Base-by-base conservation (phyloP, 92 coral and sea anemone genomes). In the Porites lobata region DNA sequence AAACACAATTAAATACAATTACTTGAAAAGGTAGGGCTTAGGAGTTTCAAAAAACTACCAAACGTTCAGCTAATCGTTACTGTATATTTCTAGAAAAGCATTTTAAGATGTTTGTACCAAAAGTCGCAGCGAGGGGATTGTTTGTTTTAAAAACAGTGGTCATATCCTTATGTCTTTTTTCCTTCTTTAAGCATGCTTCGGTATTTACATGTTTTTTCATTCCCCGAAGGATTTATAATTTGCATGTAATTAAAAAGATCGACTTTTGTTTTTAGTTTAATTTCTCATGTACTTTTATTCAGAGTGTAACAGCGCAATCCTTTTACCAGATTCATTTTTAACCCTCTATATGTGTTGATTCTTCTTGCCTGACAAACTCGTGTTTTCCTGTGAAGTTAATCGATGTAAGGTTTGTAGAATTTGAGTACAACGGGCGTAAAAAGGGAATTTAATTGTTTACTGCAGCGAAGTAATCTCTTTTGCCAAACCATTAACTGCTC, bases 121-220 rank as follows among this genome's bases (percentile, higher is more conserved):
- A 38, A 54, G 59, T 54, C 59, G 59, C 59, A 54, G 1, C 11
- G 59, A 54, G 59, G 10, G 59, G 14, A 54, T 9, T 9, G 12
- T 54, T 9, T 9, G 12, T 54, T 54, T 13, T 9, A 7, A 1
- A 62, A 13, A 62, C 66, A 62, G 7, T 14, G 17, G 15, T 15
- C 18, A 62, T 3, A 62, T 62, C 66, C 15, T 62, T 62, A 62
- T 14, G 18, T 7, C 21, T 58, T n/a, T 18, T 14, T 6, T 58
- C 17, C 38, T 9, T 5, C 7, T 59, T 26, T 24, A 12, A 24
- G 26, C 50, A 21, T 21, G 65, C 32, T 59, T 58, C 18, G 51
- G 17, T 26, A 58, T 56, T 76, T 59, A 21, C 66, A 76, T 56
- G 69, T 76, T 58, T 76, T 20, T 59, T 76, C 29, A 76, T 58